Conservation (phyloP, 2,797 vertebrate genomes). For the Phataginus tricuspis region DNA sequence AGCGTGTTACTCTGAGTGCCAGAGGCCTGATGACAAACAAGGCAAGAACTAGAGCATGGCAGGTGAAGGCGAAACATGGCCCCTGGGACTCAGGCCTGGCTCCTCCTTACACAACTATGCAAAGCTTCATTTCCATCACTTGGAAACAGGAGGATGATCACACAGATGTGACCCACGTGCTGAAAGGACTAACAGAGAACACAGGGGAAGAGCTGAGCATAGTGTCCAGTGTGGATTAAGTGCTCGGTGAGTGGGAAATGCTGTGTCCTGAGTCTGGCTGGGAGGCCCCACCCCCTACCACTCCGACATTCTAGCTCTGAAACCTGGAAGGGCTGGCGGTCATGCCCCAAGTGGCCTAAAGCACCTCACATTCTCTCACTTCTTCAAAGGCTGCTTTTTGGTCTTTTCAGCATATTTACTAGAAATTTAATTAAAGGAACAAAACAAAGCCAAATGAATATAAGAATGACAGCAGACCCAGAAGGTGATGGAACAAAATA, state of each 20-base stretch:
- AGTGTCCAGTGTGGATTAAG: accelerated
- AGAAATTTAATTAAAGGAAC: background rate
- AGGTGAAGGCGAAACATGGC: accelerated
- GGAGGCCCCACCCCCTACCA: background rate
- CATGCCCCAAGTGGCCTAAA: background rate
- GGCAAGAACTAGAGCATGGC: accelerated
- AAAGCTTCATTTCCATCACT: background rate
- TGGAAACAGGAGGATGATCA: background rate
- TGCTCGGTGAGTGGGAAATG: background rate
- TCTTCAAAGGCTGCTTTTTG: background rate
- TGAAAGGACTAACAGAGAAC: background rate
- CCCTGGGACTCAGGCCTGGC: background rate
- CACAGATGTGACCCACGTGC: accelerated
- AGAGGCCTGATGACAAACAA: background rate
- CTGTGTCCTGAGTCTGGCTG: background rate
- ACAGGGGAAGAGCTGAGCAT: background rate
- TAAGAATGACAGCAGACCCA: background rate
- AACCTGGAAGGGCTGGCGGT: accelerated
- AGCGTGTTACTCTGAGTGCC: background rate
- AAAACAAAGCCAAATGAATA: background rate
- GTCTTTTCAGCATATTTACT: background rate
- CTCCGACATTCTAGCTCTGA: background rate
- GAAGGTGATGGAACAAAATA: background rate
- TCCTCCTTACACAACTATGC: background rate
- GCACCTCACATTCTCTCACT: background rate